Percentiles rank a stretch among this genome's conserved stretches.
These are phyloP conservation scores for Rhagoletis pomonella DNA, from an alignment of 1,140 invertebrate species.

Conservation along the genomic window DNA sequence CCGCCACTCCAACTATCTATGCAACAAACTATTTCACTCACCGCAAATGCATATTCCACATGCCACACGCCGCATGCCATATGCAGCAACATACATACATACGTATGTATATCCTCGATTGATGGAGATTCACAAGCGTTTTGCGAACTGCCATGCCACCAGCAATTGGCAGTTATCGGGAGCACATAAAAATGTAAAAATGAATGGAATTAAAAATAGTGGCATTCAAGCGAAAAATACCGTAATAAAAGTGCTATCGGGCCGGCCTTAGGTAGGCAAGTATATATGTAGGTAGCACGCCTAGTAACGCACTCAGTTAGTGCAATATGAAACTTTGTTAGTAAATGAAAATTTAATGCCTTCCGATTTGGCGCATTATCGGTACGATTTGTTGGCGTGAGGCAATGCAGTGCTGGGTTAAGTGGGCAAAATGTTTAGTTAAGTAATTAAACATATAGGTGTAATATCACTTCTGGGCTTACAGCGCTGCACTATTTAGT, in stretches of 20 bases:
- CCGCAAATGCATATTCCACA: slow-evolving; percentile 44
- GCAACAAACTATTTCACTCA: slow-evolving; percentile 38
- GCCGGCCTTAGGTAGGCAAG: background rate
- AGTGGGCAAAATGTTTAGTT: too few species aligned
- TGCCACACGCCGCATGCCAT: slow-evolving; percentile 21
- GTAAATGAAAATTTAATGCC: background rate
- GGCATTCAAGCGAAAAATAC: slow-evolving; percentile 34
- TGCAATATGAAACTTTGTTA: background rate
- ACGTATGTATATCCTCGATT: background rate
- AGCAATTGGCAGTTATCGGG: background rate
- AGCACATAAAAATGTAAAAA: background rate
- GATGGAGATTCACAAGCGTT: background rate
- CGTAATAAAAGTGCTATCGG: background rate
- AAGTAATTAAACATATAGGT: background rate
- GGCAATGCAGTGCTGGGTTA: background rate
- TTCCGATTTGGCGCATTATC: background rate
- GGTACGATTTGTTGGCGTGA: background rate
- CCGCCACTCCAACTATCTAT: slow-evolving; percentile 34
- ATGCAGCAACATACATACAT: background rate
- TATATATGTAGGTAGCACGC: background rate
- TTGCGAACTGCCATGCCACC: background rate
- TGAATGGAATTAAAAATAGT: background rate
- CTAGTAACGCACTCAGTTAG: background rate
- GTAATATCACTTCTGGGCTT: background rate
- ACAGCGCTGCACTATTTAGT: too few species aligned